Base-by-base conservation (phyloP, 2,888 invertebrate species). In the Elegia similella region DNA sequence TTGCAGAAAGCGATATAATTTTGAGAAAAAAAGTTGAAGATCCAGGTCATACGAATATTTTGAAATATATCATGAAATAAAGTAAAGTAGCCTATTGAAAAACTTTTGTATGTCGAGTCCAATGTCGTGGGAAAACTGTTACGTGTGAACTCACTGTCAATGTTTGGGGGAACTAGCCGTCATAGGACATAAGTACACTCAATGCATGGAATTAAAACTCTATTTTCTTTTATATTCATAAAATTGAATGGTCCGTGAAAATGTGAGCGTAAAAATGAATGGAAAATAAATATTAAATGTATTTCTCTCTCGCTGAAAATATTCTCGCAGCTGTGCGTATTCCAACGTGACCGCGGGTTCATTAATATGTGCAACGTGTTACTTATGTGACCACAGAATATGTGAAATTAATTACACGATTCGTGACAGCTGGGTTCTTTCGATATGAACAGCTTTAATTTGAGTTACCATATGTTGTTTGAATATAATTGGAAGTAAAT, bases 361-460 rank as follows among this genome's bases (percentile, higher is more conserved):
- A 47, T 47, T 47, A 47, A 29, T 23, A 29, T 29, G 47, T 13
- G 13, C 47, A 47, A 29, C 13, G 47, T 47, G 47, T 47, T 47
- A n/a, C 29, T 47, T n/a, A n/a, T 29, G n/a, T 30, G 6, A 47
- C 47, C 29, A 29, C 47, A 30, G 29, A 29, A 29, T 29, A 47
- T 47, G 38, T 38, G 47, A 47, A 47, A 47, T n/a, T 13, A 47
- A 47, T 47, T 30, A 47, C 47, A 29, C 12, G n/a, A 46, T 46
- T 23, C 7, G 46, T 12, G 6, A 7, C 46, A 46, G 23, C 46
- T 46, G 46, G 10, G 38, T 12, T 38, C 38, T 12, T 38, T 34
- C 12, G 5, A 5, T 2, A 10, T 34, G 8, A 34, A 34, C 34
- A 12, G 34, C 34, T 34, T 34, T 23, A 10, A 34, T 38, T 12